These are phyloP conservation scores for Himalopsyche anomala DNA, from an alignment of 2,888 invertebrate genomes.

Conservation along the genomic window DNA sequence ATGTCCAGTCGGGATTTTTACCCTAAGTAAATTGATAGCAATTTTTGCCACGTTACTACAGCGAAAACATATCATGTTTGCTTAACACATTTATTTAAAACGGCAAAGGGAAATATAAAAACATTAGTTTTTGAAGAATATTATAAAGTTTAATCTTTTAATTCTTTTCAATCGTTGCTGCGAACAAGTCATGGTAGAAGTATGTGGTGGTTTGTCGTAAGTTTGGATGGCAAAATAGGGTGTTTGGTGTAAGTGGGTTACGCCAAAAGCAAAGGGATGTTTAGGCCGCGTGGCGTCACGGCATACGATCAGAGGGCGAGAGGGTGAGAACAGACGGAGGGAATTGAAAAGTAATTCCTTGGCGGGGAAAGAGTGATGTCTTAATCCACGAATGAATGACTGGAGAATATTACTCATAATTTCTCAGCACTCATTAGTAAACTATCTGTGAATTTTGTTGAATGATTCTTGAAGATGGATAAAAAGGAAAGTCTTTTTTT, in stretches of 20 bases:
- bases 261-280: conserved; percentile 65
- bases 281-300: conserved; percentile 65
- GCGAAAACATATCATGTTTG: too few species aligned
- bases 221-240: conserved; percentile 32
- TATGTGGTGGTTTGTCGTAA: conserved; percentile 4
- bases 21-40: too few species aligned
- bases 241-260: conserved; percentile 45
- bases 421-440: background rate
- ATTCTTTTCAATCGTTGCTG: background rate
- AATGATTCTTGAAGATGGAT: too few species aligned
- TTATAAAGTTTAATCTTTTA: background rate
- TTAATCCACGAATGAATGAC: conserved; percentile 49
- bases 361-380: conserved; percentile 59
- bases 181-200: background rate
- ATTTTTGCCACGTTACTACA: too few species aligned
- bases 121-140: too few species aligned
- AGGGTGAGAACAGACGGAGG: conserved; percentile 54
- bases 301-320: conserved; percentile 46
- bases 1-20: too few species aligned
- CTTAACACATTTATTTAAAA: too few species aligned
- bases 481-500: too few species aligned
- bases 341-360: conserved; percentile 59
- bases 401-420: conserved; percentile 41
- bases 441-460: too few species aligned
- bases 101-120: too few species aligned